Percentiles rank a stretch among this genome's conserved stretches.
Evolutionary conservation across 2,113 vertebrate genomes (phyloP).

Genomic region (Chamaea fasciata): DNA sequence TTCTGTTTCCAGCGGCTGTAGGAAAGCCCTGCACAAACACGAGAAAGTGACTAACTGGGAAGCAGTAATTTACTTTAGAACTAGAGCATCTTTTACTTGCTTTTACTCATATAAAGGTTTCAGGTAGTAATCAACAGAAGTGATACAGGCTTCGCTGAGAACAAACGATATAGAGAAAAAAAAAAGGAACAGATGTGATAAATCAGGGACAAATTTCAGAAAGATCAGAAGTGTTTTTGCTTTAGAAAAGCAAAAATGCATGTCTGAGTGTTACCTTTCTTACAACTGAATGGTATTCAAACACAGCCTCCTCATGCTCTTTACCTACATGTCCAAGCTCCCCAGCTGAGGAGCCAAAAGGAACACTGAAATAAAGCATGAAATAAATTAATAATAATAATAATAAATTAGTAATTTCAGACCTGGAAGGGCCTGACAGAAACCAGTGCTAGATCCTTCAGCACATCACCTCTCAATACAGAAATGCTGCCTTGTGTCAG

Average conservation of each 20-base stretch:
- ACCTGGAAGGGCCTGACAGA: not conserved
- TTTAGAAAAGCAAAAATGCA: not conserved
- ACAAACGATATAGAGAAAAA: not conserved
- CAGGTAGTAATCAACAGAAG: not conserved
- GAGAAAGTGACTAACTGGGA: constrained; percentile 20
- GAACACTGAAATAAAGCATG: accelerated
- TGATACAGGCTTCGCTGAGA: not conserved
- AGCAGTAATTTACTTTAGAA: not conserved
- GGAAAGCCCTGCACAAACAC: constrained; percentile 16
- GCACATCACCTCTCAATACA: not conserved
- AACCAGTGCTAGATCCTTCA: not conserved
- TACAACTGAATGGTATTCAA: not conserved
- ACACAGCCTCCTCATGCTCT: not conserved
- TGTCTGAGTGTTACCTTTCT: not conserved
- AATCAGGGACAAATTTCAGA: not conserved
- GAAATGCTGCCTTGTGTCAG: not conserved
- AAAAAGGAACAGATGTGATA: not conserved
- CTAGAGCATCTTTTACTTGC: not conserved
- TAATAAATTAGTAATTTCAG: not conserved
- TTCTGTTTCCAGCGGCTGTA: not conserved
- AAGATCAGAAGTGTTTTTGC: not conserved
- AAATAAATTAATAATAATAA: no score
- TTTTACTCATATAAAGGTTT: not conserved
- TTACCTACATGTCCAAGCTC: not conserved
- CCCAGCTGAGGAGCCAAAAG: not conserved